Evolutionary conservation across 2,113 vertebrate species (phyloP), one percentile per base, ranked within the genome.

Genomic region (Merops nubicus): DNA sequence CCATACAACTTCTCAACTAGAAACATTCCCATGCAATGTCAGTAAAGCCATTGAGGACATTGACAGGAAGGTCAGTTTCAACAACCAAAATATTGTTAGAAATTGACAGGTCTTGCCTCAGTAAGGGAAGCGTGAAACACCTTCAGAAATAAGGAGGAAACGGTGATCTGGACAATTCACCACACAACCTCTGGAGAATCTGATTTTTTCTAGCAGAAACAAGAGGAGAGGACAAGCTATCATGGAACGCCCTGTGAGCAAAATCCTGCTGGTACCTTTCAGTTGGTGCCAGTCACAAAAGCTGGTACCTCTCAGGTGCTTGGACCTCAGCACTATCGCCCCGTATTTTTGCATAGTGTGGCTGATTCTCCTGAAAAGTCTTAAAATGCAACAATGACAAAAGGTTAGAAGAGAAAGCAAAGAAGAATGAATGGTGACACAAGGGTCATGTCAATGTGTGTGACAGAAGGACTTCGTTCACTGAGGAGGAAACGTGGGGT

Each of bases 71-170:
- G 34, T 6, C 47, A 28, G 31, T 56, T 79, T 88, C 63, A 91
- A 72, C 15, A 64, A 67, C 31, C 9, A 63, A 93, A 81, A 65
- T 25, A 51, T 15, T 43, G n/a, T 43, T 73, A n/a, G 43, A 79
- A 89, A 67, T 48, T 29, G n/a, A 42, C 15, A 33, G 0, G 0
- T 47, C 23, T 33, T 82, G 28, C 11, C 28, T 82, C 18, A 51
- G 5, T 20, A 47, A 91, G 16, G 12, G n/a, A 82, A 3, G 0
- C 20, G 33, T 19, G 36, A 80, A 69, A 83, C 5, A 42, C n/a
- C 21, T 73, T 28, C 53, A 77, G 26, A 81, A 65, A n/a, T 23
- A 69, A 72, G 62, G 70, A 75, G 67, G 40, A 76, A 79, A n/a
- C 11, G 25, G 11, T 29, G 26, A 48, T 48, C 53, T 62, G 7